Evolutionary conservation across 2,113 vertebrate species (phyloP), one percentile per base, ranked within the genome.

Genomic region (Muntiacus reevesi): DNA sequence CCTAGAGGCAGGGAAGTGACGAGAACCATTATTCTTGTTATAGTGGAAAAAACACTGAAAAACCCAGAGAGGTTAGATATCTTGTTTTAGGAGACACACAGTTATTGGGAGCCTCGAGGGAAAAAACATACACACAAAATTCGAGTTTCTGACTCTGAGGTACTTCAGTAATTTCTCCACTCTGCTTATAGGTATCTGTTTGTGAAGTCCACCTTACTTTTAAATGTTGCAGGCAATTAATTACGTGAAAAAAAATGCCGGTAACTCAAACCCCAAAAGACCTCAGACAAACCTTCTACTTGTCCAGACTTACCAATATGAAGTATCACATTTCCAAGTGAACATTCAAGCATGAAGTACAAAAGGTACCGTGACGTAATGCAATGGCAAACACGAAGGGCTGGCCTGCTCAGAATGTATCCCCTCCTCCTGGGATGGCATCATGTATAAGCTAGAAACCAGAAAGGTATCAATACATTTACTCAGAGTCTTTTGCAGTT

Each of bases 21-120:
- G 36, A 87, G 92, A 76, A 89, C 64, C n/a, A 83, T 96, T 95
- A 54, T 91, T 95, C 94, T 89, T 91, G 55, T 89, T 84, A 36
- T 2, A 54, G 81, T n/a, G 67, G 88, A 87, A 55, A 86, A 96
- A 97, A 96, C 85, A 85, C 28, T 14, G 64, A 78, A 89, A 86
- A 91, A 47, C 50, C 76, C 92, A 52, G 52, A 50, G 90, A 95
- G 55, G 92, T 87, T 54, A 94, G 81, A 30, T 36, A 45, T 71
- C 94, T 74, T 85, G 52, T 67, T 90, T 81, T 94, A 95, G 94
- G 96, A 96, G 95, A 98, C 90, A 87, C 50, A 40, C 2, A 52
- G 89, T 90, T 93, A 57, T 36, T 90, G 52, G 52, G 74, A 86
- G 59, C 36, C 94, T 47, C n/a, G 33, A 93, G 33, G 79, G 36